Evolutionary conservation across 2,113 vertebrate genomes (phyloP).

Genomic region (Puntigrus tetrazona): DNA sequence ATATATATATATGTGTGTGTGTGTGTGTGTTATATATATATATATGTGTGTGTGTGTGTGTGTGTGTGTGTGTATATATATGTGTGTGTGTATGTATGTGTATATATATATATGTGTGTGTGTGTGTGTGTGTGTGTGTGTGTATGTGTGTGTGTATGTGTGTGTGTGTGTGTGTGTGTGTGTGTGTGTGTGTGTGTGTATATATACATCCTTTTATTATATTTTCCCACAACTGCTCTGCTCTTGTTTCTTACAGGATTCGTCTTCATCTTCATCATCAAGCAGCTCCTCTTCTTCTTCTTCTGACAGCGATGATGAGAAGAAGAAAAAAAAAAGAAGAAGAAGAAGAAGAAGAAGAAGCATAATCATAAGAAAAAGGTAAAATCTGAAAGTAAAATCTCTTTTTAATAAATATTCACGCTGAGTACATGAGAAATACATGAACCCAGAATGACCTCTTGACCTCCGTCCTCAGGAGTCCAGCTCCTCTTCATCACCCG

Average conservation of each 20-base stretch:
- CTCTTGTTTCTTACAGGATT: background rate
- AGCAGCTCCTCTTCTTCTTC: background rate
- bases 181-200: no score
- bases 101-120: no score
- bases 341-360: background rate
- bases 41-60: no score
- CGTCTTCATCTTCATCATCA: conserved; percentile 11
- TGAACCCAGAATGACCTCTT: background rate
- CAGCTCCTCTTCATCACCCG: background rate
- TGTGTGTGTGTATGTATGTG: no score
- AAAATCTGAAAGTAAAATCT: background rate
- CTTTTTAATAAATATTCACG: background rate
- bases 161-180: no score
- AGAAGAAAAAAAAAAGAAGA: background rate
- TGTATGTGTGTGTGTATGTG: no score
- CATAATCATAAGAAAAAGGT: conserved; percentile 10
- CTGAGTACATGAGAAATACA: background rate
- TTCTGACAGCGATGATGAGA: background rate
- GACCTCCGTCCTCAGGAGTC: background rate
- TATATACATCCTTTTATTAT: no score
- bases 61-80: no score
- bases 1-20: no score
- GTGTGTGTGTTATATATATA: no score
- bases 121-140: no score
- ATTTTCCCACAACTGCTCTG: no score